phyloP scores from a whole-genome alignment of 2,113 vertebrate species.

The Triplophysa siluroides region DNA sequence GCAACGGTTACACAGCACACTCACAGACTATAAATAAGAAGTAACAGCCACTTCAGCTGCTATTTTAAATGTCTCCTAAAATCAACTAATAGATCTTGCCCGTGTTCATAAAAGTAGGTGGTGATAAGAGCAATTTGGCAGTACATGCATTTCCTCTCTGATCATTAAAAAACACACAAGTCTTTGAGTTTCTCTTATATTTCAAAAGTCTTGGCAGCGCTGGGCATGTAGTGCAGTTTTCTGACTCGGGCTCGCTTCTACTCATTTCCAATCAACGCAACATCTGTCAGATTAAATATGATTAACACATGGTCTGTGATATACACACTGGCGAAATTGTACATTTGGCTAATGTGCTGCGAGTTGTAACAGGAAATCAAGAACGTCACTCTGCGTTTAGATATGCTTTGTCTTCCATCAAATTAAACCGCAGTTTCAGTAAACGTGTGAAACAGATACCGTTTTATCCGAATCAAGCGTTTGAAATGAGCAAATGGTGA shows the following conservation, averaged over 20 bases:
- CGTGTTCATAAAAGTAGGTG: constrained; percentile 2
- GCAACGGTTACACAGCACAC: neutral
- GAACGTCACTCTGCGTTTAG: constrained; percentile 42
- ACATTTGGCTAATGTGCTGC: constrained; percentile 41
- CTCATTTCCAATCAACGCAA: constrained; percentile 32
- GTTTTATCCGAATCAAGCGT: neutral
- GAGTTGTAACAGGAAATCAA: constrained; percentile 49
- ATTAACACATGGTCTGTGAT: constrained; percentile 44
- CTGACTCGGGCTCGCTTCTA: constrained; percentile 28
- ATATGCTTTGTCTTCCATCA: constrained; percentile 1
- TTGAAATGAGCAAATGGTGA: constrained; percentile 1
- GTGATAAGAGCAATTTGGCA: constrained; percentile 30
- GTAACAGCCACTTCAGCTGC: neutral
- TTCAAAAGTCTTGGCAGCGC: constrained; percentile 4
- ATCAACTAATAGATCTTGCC: constrained; percentile 22
- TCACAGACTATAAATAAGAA: constrained; percentile 43
- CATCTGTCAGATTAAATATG: constrained; percentile 53
- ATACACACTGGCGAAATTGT: constrained; percentile 21
- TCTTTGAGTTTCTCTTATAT: neutral
- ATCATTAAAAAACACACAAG: constrained; percentile 6
- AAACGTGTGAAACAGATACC: neutral
- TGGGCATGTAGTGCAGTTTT: neutral
- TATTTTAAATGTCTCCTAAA: constrained; percentile 19
- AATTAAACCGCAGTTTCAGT: constrained; percentile 10
- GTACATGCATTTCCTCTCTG: constrained; percentile 5